Percentiles rank a stretch among this genome's conserved stretches.
These are phyloP conservation scores for Drosophila incognita DNA, from an alignment of 2,888 invertebrate genomes.

Conservation along the genomic window DNA sequence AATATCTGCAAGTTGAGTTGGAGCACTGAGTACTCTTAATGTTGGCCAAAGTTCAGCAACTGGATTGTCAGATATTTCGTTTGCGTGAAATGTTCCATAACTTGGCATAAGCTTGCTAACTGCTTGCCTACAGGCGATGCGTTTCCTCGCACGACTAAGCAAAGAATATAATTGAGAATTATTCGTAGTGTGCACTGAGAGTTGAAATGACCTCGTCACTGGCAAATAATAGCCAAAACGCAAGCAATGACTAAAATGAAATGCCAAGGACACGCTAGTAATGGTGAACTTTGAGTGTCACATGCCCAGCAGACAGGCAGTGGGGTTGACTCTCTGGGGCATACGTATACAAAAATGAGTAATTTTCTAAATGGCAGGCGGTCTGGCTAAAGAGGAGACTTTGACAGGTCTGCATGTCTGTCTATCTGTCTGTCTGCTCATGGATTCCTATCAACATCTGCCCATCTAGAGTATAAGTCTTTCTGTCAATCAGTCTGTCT, in stretches of 20 bases:
- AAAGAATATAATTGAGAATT: conserved; percentile 31
- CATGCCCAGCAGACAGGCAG: conserved; percentile 25
- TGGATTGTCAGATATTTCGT: conserved; percentile 20
- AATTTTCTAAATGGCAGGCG: conserved; percentile 54
- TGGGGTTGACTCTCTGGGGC: conserved; percentile 32
- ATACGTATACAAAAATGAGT: conserved; percentile 47
- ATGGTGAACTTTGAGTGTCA: conserved; percentile 70
- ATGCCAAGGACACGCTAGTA: conserved; percentile 69
- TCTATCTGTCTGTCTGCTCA: conserved; percentile 10
- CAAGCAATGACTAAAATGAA: conserved; percentile 57
- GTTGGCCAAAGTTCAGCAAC: neutral
- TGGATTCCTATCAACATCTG: conserved; percentile 1
- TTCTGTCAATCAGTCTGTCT: conserved; percentile 14
- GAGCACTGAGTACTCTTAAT: neutral
- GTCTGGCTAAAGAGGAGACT: conserved; percentile 54
- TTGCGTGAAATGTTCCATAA: conserved; percentile 42
- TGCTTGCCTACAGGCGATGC: conserved; percentile 34
- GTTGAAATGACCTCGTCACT: conserved; percentile 46
- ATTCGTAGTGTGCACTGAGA: conserved; percentile 28
- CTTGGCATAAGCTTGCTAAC: conserved; percentile 37
- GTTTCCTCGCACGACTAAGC: conserved; percentile 37
- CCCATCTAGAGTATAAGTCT: neutral
- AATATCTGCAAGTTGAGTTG: conserved; percentile 8
- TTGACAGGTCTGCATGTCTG: conserved; percentile 35
- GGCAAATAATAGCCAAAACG: conserved; percentile 63